A percentile compares a stretch with the other conserved stretches of the same genome.
Conservation (phyloP, 1,140 invertebrate genomes). For the Vanessa tameamea region DNA sequence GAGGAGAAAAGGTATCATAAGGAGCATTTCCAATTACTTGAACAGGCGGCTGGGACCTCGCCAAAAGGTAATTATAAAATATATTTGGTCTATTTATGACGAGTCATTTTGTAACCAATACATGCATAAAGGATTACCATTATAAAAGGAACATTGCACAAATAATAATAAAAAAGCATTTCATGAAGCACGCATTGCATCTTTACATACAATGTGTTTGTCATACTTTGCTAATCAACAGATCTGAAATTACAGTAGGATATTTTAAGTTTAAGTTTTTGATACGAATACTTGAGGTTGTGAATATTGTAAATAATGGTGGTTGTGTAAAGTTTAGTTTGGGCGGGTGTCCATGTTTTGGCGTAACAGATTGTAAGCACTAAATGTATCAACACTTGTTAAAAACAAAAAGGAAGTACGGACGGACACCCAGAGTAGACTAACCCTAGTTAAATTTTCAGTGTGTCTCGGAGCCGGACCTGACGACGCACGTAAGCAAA, state of each 20-base stretch:
- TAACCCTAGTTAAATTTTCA: slow-evolving; percentile 76
- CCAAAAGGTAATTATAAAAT: slow-evolving; percentile 61
- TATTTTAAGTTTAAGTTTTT: neutral
- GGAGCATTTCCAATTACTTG: slow-evolving; percentile 91
- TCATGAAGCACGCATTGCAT: slow-evolving; percentile 43
- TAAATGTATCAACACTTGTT: slow-evolving; percentile 1
- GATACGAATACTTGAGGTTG: slow-evolving; percentile 29
- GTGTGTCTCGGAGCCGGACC: slow-evolving; percentile 74
- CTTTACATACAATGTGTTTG: slow-evolving; percentile 26
- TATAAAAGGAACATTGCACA: slow-evolving; percentile 29
- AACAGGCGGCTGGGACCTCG: slow-evolving; percentile 69
- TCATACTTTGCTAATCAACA: slow-evolving; percentile 35
- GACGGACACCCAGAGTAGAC: slow-evolving; percentile 60
- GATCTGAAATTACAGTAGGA: neutral
- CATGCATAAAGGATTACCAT: neutral
- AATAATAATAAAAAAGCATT: slow-evolving; percentile 26
- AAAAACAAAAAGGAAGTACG: slow-evolving; percentile 34
- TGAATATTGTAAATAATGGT: slow-evolving; percentile 61
- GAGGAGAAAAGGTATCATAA: slow-evolving; percentile 91
- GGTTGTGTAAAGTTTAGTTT: slow-evolving; percentile 32
- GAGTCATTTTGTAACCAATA: slow-evolving; percentile 1
- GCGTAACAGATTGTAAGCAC: slow-evolving; percentile 7
- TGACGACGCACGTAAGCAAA: slow-evolving; percentile 76
- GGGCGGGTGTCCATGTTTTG: slow-evolving; percentile 51
- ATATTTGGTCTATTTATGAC: neutral